A percentile compares a stretch with the other conserved stretches of the same genome.
phyloP scores from a whole-genome alignment of 2,888 invertebrate genomes.

The Lasioglossum malachurum region DNA sequence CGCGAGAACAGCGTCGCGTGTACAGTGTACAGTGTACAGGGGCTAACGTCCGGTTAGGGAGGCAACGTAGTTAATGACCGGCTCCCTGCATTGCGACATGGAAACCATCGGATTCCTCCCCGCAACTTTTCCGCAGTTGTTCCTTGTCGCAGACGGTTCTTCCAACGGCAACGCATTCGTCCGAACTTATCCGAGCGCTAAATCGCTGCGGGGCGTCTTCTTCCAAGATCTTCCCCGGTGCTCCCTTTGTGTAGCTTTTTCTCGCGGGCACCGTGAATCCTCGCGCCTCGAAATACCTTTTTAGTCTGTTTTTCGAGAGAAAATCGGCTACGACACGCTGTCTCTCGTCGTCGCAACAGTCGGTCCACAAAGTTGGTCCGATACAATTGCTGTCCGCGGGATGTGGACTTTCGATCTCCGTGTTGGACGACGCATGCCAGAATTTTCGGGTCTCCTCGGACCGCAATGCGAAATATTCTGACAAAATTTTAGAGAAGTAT shows the following conservation, averaged over 20 bases:
- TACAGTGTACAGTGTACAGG: constrained; percentile 8
- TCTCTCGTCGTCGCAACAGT: background rate
- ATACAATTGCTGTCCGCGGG: background rate
- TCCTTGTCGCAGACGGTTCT: background rate
- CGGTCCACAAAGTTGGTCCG: background rate
- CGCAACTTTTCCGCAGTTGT: constrained; percentile 14
- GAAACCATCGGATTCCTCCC: constrained; percentile 15
- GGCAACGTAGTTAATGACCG: constrained; percentile 35
- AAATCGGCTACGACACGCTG: constrained; percentile 12
- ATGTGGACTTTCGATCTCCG: background rate
- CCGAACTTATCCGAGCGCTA: constrained; percentile 22
- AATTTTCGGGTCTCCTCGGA: background rate
- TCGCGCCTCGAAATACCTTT: constrained; percentile 9
- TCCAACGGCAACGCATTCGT: background rate
- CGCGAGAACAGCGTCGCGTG: constrained; percentile 48
- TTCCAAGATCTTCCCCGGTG: constrained; percentile 13
- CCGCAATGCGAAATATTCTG: background rate
- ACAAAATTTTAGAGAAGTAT: background rate
- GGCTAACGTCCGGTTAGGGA: constrained; percentile 12
- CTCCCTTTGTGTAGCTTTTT: background rate
- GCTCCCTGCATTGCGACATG: constrained; percentile 66
- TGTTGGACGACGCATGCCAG: background rate
- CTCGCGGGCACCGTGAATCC: constrained; percentile 10
- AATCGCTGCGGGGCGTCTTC: constrained; percentile 10
- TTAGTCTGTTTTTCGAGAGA: background rate